Base-by-base conservation (phyloP, 2,888 invertebrate species). In the Allacma fusca region DNA sequence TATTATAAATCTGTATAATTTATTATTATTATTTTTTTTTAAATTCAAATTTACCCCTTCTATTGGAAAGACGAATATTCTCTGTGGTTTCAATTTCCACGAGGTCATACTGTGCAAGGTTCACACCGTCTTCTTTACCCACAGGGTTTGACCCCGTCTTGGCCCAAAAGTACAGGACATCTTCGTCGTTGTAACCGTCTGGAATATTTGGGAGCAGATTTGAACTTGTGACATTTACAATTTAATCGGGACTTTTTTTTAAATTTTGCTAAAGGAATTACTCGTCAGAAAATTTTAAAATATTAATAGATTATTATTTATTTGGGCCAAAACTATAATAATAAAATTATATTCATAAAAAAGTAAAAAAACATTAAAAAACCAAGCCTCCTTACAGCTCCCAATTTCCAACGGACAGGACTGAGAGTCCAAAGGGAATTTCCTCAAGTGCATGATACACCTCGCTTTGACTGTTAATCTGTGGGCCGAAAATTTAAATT, bases 21-120 rank as follows among this genome's bases (percentile, higher is more conserved):
- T n/a, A n/a, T n/a, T n/a, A n/a, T n/a, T n/a, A n/a, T n/a, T n/a
- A n/a, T n/a, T n/a, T n/a, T n/a, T n/a, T n/a, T n/a, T n/a, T n/a
- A n/a, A n/a, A n/a, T n/a, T n/a, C n/a, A n/a, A n/a, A n/a, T n/a
- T 1, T 59, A 83, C 83, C 83, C 80, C 82, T 74, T 71, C 84
- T 64, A 69, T 80, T 83, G 43, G 84, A 84, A 44, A 82, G 73
- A 13, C 81, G 80, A 12, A 80, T 81, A 74, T 80, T 80, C 62
- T 82, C 80, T 0, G 70, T 81, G 9, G 88, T 89, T 76, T 88
- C 87, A 81, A 89, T 89, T 72, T 88, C 88, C 1, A 88, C 86
- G n/a, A 91, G 87, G 71, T 89, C 88, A 85, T 90, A 90, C 85
- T 90, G 90, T 0, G 90, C 90, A 34, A 90, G 85, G 78, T 89